phyloP scores from a whole-genome alignment of 2,113 vertebrate species.

The Crotalus helleri region DNA sequence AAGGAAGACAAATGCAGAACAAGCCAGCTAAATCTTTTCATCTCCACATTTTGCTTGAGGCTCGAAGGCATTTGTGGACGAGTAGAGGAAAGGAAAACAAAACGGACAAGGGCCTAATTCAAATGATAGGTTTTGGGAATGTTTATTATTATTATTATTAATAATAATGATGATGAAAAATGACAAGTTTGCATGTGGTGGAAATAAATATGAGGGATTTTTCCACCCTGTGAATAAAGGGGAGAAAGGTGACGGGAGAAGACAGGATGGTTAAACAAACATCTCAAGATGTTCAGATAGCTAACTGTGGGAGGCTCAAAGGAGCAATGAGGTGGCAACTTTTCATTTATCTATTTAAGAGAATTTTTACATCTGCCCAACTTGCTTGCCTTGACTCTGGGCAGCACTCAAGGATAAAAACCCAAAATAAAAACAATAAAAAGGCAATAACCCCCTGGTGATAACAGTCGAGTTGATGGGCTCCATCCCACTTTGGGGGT shows the following conservation, averaged over 20 bases:
- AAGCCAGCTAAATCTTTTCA: constrained; percentile 37
- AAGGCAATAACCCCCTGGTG: background rate
- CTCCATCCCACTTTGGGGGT: background rate
- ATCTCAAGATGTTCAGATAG: constrained; percentile 46
- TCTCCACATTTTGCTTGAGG: constrained; percentile 31
- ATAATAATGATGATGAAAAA: background rate
- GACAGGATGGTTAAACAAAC: constrained; percentile 23
- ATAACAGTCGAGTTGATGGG: background rate
- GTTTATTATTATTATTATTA: too few species aligned
- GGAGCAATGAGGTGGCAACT: background rate
- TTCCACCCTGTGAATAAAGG: background rate
- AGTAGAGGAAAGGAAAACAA: constrained; percentile 42
- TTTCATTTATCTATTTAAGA: background rate
- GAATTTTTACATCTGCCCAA: too few species aligned
- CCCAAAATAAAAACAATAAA: background rate
- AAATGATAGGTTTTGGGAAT: constrained; percentile 15
- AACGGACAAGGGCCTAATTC: constrained; percentile 12
- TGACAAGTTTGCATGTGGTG: constrained; percentile 10
- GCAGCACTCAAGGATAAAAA: background rate
- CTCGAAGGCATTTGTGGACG: constrained; percentile 45
- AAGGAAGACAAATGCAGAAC: background rate
- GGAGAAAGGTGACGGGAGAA: background rate
- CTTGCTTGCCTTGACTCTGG: background rate
- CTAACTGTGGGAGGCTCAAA: constrained; percentile 38
- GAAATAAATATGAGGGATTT: constrained; percentile 21